phyloP scores from a whole-genome alignment of 2,113 vertebrate genomes.

The Hypocryptadius cinnamomeus region DNA sequence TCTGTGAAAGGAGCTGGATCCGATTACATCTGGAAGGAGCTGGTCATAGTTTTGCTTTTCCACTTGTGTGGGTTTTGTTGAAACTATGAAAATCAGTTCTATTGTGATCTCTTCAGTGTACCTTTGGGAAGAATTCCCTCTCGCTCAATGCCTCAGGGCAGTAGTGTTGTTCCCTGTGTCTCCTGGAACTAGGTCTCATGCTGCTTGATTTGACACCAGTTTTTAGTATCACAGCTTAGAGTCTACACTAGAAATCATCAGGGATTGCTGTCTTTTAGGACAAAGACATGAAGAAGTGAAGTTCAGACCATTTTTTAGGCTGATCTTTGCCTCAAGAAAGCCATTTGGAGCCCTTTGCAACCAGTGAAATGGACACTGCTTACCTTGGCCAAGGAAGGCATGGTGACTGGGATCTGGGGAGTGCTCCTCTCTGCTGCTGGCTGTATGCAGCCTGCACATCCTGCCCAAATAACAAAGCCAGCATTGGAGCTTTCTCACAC shows the following conservation, averaged over 20 bases:
- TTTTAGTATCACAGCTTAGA: background rate
- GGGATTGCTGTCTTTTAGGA: background rate
- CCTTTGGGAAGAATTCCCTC: background rate
- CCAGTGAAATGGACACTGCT: background rate
- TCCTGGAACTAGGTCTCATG: fast-evolving
- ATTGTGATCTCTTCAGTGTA: background rate
- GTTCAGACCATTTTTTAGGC: background rate
- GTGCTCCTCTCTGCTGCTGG: background rate
- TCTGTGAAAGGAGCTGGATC: background rate
- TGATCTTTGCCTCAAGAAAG: background rate
- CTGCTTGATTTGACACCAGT: background rate
- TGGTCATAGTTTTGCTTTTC: background rate
- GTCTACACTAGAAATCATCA: background rate
- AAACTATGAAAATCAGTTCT: background rate
- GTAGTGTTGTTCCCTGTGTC: background rate
- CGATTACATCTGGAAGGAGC: background rate
- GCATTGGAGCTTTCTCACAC: background rate
- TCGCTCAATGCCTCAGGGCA: background rate
- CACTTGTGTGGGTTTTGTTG: background rate
- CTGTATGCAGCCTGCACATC: background rate
- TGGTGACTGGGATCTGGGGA: background rate
- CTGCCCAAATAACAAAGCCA: background rate
- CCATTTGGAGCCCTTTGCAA: background rate
- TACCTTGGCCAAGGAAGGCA: background rate
- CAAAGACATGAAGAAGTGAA: background rate